Evolutionary conservation across 2,113 vertebrate genomes (phyloP).

Genomic region (Heterocephalus glaber): DNA sequence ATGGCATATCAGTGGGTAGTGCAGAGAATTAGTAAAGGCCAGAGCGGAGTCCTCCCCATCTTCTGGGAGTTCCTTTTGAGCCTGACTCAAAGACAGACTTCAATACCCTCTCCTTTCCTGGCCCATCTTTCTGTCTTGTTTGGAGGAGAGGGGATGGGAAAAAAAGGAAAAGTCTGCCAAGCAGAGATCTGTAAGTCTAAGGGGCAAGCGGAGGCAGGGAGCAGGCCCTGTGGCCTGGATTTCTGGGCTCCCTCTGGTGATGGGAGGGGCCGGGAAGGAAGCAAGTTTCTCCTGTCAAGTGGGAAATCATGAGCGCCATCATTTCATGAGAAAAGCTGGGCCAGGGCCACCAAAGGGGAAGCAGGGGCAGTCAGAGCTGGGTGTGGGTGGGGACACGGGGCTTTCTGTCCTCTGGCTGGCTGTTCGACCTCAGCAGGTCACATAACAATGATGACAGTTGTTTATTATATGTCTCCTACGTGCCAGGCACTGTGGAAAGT

Average conservation of each 20-base stretch:
- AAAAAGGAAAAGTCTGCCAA: not conserved
- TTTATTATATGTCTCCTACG: rapidly evolving
- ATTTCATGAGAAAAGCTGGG: not conserved
- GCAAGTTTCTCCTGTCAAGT: rapidly evolving
- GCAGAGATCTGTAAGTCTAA: not conserved
- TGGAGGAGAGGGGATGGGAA: not conserved
- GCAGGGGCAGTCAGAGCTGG: not conserved
- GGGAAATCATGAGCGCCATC: too few relatives aligned
- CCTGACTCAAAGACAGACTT: not conserved
- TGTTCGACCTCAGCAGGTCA: not conserved
- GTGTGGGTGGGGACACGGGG: not conserved
- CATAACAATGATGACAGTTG: rapidly evolving
- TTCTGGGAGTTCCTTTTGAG: not conserved
- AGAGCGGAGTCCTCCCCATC: rapidly evolving
- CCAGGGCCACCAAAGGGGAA: not conserved
- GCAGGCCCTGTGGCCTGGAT: not conserved
- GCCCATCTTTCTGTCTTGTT: not conserved
- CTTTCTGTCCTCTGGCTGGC: not conserved
- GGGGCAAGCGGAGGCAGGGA: too few relatives aligned
- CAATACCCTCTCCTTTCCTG: not conserved
- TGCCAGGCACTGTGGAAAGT: not conserved
- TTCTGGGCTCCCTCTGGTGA: not conserved
- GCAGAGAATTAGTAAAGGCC: not conserved
- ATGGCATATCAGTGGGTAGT: too few relatives aligned
- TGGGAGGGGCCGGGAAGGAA: too few relatives aligned